Evolutionary conservation across 1,140 invertebrate species (phyloP).

Genomic region (Holotrichia oblita): DNA sequence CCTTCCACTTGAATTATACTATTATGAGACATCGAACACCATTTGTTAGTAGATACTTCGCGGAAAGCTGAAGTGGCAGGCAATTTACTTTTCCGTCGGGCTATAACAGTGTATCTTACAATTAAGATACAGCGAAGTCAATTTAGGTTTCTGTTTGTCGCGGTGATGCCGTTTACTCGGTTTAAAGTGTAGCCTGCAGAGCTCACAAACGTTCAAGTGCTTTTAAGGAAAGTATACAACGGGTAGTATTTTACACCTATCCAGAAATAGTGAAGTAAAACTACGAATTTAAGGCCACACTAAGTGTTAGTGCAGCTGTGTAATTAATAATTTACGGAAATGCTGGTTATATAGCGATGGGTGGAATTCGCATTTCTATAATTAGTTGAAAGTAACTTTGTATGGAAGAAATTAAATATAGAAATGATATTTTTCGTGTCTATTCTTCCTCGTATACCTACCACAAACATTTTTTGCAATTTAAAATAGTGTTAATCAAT

Average conservation of each 20-base stretch:
- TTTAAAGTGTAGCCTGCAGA: neutral
- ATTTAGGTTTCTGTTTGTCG: neutral
- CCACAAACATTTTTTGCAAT: too few relatives aligned
- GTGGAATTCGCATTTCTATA: too few relatives aligned
- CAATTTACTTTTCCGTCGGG: neutral
- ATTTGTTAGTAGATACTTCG: constrained; percentile 3
- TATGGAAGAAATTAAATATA: too few relatives aligned
- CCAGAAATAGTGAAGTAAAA: neutral
- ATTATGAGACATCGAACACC: neutral
- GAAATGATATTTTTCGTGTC: too few relatives aligned
- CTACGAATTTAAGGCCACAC: too few relatives aligned
- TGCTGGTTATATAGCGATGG: too few relatives aligned
- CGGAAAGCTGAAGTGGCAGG: neutral
- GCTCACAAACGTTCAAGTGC: neutral
- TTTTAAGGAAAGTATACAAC: neutral
- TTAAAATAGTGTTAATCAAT: too few relatives aligned
- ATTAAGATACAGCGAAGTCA: constrained; percentile 2
- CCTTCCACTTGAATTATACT: neutral
- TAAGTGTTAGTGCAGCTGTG: neutral
- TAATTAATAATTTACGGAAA: neutral
- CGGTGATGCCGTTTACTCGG: neutral
- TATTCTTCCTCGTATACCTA: too few relatives aligned
- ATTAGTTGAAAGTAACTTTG: too few relatives aligned
- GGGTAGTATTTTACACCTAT: neutral
- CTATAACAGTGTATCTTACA: neutral